A percentile compares a stretch with the other conserved stretches of the same genome.
These are phyloP conservation scores for Lophochroa leadbeateri DNA, from an alignment of 2,113 vertebrate genomes.

Conservation along the genomic window DNA sequence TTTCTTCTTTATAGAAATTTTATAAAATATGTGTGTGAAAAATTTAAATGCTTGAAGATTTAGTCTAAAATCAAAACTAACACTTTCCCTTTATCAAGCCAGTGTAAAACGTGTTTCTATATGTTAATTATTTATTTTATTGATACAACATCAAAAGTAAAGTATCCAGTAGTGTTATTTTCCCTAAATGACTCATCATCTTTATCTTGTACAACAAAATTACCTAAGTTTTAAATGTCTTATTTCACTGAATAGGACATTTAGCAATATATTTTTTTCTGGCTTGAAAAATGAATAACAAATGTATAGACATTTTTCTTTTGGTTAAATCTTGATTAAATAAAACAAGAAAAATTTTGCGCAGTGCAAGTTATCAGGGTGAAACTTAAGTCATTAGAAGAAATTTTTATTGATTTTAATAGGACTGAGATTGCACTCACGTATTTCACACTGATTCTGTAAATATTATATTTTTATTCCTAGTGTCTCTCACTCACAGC, in stretches of 20 bases:
- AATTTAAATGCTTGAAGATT: not conserved
- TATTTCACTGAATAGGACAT: not conserved
- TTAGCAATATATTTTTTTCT: not conserved
- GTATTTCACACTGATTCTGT: not conserved
- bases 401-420: not conserved
- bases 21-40: not conserved
- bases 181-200: not conserved
- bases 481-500: not conserved
- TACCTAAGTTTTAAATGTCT: not conserved
- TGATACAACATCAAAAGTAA: not conserved
- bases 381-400: not conserved
- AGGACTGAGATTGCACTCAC: not conserved
- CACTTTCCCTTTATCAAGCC: not conserved
- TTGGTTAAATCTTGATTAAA: not conserved
- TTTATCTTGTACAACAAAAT: not conserved
- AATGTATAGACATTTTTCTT: not conserved
- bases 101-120: not conserved
- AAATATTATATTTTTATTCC: not conserved
- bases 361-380: not conserved
- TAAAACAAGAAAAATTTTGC: not conserved
- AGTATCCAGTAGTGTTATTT: not conserved
- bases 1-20: not conserved
- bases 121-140: not conserved
- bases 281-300: not conserved
- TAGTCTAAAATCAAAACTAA: not conserved